A percentile compares a stretch with the other conserved stretches of the same genome.
Evolutionary conservation across 2,113 vertebrate species (phyloP).

Genomic region (Platycercus adscitus): DNA sequence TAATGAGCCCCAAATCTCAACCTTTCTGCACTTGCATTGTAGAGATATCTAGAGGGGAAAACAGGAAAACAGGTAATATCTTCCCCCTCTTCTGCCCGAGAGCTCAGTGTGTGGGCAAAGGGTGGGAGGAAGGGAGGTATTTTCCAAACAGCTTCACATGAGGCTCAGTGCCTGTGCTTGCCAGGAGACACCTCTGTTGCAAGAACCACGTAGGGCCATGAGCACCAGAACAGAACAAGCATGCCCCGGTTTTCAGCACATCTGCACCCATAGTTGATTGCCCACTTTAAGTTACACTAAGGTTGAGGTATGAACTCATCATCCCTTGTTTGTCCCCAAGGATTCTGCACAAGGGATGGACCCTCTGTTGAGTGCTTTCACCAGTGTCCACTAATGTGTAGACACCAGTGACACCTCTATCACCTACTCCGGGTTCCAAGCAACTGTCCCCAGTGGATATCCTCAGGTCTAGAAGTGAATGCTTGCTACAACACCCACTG

Average conservation of each 20-base stretch:
- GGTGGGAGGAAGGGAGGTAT: neutral
- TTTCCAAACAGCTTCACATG: neutral
- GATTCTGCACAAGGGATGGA: neutral
- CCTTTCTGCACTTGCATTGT: neutral
- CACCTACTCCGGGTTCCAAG: neutral
- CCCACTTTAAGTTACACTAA: fast-evolving
- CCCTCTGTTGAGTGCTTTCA: fast-evolving
- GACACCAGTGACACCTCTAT: neutral
- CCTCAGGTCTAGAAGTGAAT: neutral
- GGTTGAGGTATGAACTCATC: neutral
- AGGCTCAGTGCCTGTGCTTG: neutral
- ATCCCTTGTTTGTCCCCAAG: neutral
- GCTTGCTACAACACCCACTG: neutral
- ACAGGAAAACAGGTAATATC: neutral
- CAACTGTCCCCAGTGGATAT: neutral
- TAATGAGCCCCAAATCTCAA: constrained; percentile 20
- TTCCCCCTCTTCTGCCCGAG: constrained; percentile 1
- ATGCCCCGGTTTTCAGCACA: neutral
- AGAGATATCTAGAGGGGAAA: constrained; percentile 20
- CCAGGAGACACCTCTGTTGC: neutral
- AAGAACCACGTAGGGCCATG: neutral
- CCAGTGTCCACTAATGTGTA: fast-evolving
- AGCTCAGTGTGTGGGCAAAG: neutral
- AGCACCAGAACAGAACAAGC: fast-evolving
- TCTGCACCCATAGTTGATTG: fast-evolving